Evolutionary conservation across 37 sponge, comb jelly and placozoan species (phyloP), one percentile per base, ranked within the genome.

Genomic region (Ephydatia muelleri): DNA sequence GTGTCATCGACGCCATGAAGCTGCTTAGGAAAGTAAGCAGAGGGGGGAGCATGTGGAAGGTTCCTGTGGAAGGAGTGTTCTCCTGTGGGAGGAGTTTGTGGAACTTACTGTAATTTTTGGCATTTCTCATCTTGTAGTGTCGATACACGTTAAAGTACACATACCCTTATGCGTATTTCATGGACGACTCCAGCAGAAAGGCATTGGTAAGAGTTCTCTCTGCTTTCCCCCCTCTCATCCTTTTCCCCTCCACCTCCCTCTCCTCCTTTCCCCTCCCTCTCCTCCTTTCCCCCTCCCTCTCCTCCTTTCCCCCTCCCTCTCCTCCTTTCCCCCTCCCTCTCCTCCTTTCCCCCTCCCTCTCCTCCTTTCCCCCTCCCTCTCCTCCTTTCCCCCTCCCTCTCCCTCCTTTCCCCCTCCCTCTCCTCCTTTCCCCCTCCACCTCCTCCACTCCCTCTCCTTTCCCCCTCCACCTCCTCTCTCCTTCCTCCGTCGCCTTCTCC

Each of bases 121-220:
- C 13, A 38, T 2, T 1, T 77, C 39, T 28, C 68, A 32, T 23
- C 66, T 3, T 76, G 0, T 76, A 94, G 94, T 93, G 91, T 81
- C 88, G 96, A 13, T 92, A 96, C 84, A 96, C 96, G 14, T 91
- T 96, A 39, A 92, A 93, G 78, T 96, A 91, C 78, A 96, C 96
- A 37, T 96, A 96, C 72, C 94, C 96, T 5, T 86, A 82, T 82
- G 96, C 93, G 31, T 96, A 93, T 79, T 90, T 70, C 86, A 72
- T 91, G 82, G 80, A 78, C n/a, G 96, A 87, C 12, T n/a, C n/a
- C n/a, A 79, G 80, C 32, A 90, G 94, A 79, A 96, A 96, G 43
- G 82, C 85, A 38, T 79, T 96, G 79, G 95, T 94, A 34, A 73
- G 91, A 34, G 16, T 26, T 37, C 73, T 72, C 28, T 13, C 13